Base-by-base conservation (phyloP, 2,113 vertebrate genomes). In the Thunnus thynnus region DNA sequence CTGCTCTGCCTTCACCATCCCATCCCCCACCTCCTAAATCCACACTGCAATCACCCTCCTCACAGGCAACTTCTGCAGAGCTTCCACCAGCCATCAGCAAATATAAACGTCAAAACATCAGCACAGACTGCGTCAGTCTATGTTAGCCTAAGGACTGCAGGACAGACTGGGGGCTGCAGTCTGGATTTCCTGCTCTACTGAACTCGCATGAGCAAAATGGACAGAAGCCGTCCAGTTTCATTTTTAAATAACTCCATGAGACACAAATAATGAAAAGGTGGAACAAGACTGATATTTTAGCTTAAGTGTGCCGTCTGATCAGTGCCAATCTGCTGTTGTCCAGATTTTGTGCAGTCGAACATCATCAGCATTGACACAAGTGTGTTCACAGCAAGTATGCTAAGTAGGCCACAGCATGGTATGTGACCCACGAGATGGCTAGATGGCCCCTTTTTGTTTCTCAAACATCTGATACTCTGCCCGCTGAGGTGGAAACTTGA, bases 381-480 rank as follows among this genome's bases (percentile, higher is more conserved):
- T 27, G 71, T 60, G 87, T 85, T 90, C 87, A 80, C 77, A 87
- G 90, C 82, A 83, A 80, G 82, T 62, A 86, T 70, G 83, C 76
- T 88, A 94, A 92, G 76, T 93, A 91, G 93, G 91, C 86, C 92
- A 91, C 87, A 77, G 86, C 61, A 67, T 81, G 90, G 91, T 89
- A 90, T 91, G 88, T 89, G 87, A 90, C 87, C 92, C 82, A 79
- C 7, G 72, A 87, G 84, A 86, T 82, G 88, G 78, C 85, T 86
- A 86, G 8, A 82, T 79, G 85, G 89, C 88, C 90, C 84, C 88
- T 89, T 92, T 92, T 90, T 93, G 88, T 93, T 88, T 83, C 84
- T 81, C 78, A 20, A 86, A 86, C 90, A 92, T 92, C 85, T 88
- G 92, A 94, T 87, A 94, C 90, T 88, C 76, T 65, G 86, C 71